These are phyloP conservation scores for Drosophila parabipectinata DNA, from an alignment of 1,140 invertebrate species.

Conservation along the genomic window DNA sequence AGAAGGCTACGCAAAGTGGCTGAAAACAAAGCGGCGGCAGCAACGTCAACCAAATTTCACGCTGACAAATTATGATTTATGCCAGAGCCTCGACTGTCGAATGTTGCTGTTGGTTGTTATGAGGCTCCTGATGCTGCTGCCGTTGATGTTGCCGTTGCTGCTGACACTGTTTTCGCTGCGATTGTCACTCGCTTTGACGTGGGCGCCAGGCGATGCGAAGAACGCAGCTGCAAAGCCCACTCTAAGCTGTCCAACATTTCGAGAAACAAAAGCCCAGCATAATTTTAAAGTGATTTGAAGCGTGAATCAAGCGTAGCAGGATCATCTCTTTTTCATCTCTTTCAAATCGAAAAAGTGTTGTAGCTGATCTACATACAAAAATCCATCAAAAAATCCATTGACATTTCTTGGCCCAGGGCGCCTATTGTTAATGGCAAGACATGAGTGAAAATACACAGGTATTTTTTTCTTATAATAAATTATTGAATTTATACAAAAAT, in stretches of 20 bases:
- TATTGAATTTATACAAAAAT: no score
- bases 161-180: neutral
- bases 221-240: constrained; percentile 22
- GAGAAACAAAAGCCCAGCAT: constrained; percentile 11
- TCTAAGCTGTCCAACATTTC: constrained; percentile 8
- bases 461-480: no score
- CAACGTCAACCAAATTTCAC: constrained; percentile 50
- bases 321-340: neutral
- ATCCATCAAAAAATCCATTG: no score
- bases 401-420: no score
- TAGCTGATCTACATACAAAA: no score
- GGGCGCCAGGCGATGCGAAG: constrained; percentile 16
- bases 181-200: constrained; percentile 16
- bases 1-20: constrained; percentile 21
- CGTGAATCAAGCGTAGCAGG: constrained; percentile 17
- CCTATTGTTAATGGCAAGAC: no score
- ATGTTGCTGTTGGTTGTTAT: constrained; percentile 30
- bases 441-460: no score
- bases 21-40: constrained; percentile 41
- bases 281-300: constrained; percentile 6
- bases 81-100: constrained; percentile 20
- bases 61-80: constrained; percentile 81
- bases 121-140: constrained; percentile 28
- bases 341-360: neutral
- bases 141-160: constrained; percentile 6